phyloP scores from a whole-genome alignment of 2,113 vertebrate genomes.

The Pterophyllum scalare region DNA sequence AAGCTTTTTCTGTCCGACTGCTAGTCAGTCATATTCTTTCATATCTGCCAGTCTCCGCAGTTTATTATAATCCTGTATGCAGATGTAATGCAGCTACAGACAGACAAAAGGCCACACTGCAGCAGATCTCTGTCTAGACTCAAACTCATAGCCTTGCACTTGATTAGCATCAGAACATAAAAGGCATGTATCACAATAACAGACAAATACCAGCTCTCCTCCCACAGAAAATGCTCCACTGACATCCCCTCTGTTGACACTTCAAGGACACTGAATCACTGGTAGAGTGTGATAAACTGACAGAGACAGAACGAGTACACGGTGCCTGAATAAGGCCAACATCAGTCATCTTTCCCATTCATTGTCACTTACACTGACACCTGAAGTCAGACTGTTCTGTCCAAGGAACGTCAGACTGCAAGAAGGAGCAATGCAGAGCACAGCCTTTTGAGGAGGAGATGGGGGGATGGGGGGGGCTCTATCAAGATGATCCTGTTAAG shows the following conservation, averaged over 20 bases:
- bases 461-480: too few species aligned
- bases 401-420: neutral
- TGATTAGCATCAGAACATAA: neutral
- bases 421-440: neutral
- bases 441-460: neutral
- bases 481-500: neutral
- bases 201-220: neutral
- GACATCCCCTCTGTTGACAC: neutral
- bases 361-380: neutral
- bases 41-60: neutral
- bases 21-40: neutral
- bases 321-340: neutral
- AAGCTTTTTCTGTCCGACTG: neutral
- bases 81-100: neutral
- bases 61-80: neutral
- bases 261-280: constrained; percentile 8
- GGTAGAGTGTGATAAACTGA: constrained; percentile 2
- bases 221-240: neutral
- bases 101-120: constrained; percentile 6
- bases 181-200: neutral
- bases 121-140: neutral
- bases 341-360: neutral
- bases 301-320: constrained; percentile 2
- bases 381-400: constrained; percentile 1
- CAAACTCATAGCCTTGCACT: neutral